Percentiles rank a stretch among this genome's conserved stretches.
Conservation (phyloP, 2,888 invertebrate genomes). For the Entomobrya proxima region DNA sequence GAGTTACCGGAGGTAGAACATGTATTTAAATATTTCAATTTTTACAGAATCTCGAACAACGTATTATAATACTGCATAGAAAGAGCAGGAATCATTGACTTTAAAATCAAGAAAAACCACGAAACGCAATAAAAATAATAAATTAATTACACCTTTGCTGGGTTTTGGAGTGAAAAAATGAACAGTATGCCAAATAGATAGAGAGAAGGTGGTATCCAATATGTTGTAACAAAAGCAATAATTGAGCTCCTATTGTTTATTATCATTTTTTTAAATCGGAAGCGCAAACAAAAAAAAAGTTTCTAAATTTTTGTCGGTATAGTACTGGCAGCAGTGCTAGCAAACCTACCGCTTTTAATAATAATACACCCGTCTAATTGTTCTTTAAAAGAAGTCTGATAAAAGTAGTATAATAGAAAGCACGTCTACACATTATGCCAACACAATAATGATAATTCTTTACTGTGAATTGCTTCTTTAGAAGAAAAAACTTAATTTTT, state of each 20-base stretch:
- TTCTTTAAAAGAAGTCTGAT: background rate
- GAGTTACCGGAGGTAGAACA: slow-evolving; percentile 31
- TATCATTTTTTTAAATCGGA: slow-evolving; percentile 54
- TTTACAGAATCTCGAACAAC: background rate
- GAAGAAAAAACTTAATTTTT: slow-evolving; percentile 41
- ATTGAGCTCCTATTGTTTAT: slow-evolving; percentile 44
- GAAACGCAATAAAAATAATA: background rate
- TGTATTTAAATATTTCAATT: background rate
- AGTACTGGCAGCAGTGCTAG: background rate
- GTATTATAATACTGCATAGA: background rate
- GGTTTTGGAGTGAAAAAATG: background rate
- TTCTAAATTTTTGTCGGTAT: slow-evolving; percentile 54
- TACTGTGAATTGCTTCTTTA: slow-evolving; percentile 6
- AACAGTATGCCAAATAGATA: background rate
- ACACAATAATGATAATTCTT: background rate
- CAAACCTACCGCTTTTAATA: background rate
- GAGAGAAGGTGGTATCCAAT: background rate
- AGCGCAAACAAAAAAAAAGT: slow-evolving; percentile 49
- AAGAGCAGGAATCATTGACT: slow-evolving; percentile 22
- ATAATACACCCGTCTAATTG: slow-evolving; percentile 20
- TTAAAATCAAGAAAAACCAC: slow-evolving; percentile 3
- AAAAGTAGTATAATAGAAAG: slow-evolving; percentile 7
- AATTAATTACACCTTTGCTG: slow-evolving; percentile 35
- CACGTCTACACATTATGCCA: background rate
- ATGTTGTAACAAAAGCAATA: background rate